Evolutionary conservation across 2,888 invertebrate genomes (phyloP).

Genomic region (Cyaniris semiargus): DNA sequence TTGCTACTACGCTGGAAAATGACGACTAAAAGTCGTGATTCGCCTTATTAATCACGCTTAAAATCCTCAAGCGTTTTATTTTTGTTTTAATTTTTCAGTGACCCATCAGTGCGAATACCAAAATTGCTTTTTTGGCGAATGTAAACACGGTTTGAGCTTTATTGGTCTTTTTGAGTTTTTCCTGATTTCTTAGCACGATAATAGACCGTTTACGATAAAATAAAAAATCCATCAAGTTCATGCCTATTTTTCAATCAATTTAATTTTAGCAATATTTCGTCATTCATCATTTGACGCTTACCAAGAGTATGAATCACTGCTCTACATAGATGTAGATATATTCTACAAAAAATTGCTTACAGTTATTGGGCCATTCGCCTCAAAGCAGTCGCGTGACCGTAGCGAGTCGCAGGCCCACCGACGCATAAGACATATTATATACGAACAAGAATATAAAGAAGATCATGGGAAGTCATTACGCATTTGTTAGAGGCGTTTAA

Average conservation of each 20-base stretch:
- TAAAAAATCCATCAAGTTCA: too few relatives aligned
- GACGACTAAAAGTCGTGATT: neutral
- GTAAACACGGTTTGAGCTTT: neutral
- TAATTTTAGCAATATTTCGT: too few relatives aligned
- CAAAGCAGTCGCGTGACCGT: neutral
- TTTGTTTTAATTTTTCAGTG: neutral
- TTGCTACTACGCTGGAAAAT: neutral
- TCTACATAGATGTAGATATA: neutral
- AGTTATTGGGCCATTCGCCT: neutral
- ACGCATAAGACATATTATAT: neutral
- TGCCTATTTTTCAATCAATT: too few relatives aligned
- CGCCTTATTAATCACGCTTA: neutral
- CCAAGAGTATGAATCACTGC: neutral
- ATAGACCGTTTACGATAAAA: too few relatives aligned
- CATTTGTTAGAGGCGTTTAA: constrained; percentile 24
- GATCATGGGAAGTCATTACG: constrained; percentile 11
- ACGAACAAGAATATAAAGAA: constrained; percentile 21
- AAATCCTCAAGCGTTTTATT: neutral
- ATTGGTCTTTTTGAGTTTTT: too few relatives aligned
- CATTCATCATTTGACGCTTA: neutral
- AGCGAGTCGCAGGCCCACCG: neutral
- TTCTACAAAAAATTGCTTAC: neutral
- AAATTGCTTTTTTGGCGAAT: neutral
- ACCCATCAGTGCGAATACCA: neutral
- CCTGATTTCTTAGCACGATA: too few relatives aligned